phyloP scores from a whole-genome alignment of 2,888 invertebrate species.

The Megamerina dolium region DNA sequence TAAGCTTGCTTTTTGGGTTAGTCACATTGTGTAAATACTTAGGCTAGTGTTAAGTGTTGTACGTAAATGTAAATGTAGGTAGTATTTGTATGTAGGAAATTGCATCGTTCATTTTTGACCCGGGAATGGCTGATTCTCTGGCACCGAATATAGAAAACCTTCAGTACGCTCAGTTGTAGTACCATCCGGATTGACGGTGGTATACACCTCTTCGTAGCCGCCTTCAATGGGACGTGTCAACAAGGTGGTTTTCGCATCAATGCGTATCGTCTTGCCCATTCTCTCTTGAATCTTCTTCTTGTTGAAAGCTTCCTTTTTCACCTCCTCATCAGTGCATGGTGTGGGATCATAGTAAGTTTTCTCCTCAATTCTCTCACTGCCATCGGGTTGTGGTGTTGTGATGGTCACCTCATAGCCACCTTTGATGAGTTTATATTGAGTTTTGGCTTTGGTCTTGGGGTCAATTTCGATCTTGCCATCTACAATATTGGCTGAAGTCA shows the following conservation, averaged over 20 bases:
- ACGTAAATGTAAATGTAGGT: background rate
- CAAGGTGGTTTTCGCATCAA: constrained; percentile 37
- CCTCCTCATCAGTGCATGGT: constrained; percentile 34
- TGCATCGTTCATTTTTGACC: background rate
- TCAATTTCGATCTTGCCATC: constrained; percentile 43
- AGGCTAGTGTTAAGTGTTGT: background rate
- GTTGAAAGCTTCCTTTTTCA: constrained; percentile 35
- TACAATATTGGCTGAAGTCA: constrained; percentile 44
- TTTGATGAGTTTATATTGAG: constrained; percentile 37
- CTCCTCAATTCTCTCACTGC: constrained; percentile 38
- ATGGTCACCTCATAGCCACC: constrained; percentile 40
- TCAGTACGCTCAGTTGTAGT: constrained; percentile 36
- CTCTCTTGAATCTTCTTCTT: constrained; percentile 30
- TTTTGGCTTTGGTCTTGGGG: constrained; percentile 36
- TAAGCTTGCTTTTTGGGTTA: too few relatives aligned
- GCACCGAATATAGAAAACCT: constrained; percentile 42
- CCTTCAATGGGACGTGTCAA: constrained; percentile 38
- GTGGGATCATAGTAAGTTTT: constrained; percentile 44
- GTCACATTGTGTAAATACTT: too few relatives aligned
- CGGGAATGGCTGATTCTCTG: constrained; percentile 31
- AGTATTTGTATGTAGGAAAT: background rate
- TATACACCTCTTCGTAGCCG: constrained; percentile 43
- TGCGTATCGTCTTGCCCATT: constrained; percentile 33
- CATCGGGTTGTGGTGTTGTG: constrained; percentile 38
- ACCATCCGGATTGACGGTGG: constrained; percentile 39